Evolutionary conservation across 2,113 vertebrate species (phyloP).

Genomic region (Pseudonaja textilis): DNA sequence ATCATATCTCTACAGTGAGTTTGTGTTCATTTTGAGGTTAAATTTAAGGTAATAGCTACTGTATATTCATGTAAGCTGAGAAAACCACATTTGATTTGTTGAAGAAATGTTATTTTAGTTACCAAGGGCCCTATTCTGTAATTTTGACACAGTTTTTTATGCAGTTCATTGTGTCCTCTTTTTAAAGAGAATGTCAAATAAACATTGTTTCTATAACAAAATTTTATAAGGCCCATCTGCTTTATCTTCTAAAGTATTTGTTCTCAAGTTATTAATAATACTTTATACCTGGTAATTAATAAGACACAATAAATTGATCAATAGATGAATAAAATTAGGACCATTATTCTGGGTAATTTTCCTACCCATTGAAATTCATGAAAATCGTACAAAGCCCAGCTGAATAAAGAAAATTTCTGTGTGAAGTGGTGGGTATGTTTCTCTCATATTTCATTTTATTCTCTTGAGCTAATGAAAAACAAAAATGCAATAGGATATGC

Average conservation of each 20-base stretch:
- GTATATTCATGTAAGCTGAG: constrained; percentile 78
- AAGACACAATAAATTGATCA: constrained; percentile 35
- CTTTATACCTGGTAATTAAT: constrained; percentile 12
- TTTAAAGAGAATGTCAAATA: constrained; percentile 63
- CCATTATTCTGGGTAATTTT: background rate
- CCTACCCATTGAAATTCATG: background rate
- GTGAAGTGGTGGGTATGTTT: constrained; percentile 7
- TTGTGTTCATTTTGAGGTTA: constrained; percentile 70
- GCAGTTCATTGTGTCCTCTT: constrained; percentile 67
- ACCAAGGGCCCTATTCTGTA: constrained; percentile 75
- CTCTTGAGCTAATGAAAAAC: constrained; percentile 20
- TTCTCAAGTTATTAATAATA: constrained; percentile 28
- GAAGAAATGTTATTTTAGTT: constrained; percentile 72
- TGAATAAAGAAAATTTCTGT: background rate
- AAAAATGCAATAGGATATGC: constrained; percentile 28
- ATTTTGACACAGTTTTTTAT: constrained; percentile 72
- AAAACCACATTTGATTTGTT: constrained; percentile 81
- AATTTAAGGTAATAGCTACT: constrained; percentile 80
- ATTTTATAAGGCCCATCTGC: constrained; percentile 69
- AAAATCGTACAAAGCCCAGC: background rate
- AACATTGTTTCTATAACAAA: constrained; percentile 68
- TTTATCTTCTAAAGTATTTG: constrained; percentile 51
- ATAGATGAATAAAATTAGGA: background rate
- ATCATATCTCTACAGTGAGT: constrained; percentile 68
- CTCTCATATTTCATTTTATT: constrained; percentile 22